These are phyloP conservation scores for Lagopus muta DNA, from an alignment of 2,113 vertebrate genomes.

Conservation along the genomic window DNA sequence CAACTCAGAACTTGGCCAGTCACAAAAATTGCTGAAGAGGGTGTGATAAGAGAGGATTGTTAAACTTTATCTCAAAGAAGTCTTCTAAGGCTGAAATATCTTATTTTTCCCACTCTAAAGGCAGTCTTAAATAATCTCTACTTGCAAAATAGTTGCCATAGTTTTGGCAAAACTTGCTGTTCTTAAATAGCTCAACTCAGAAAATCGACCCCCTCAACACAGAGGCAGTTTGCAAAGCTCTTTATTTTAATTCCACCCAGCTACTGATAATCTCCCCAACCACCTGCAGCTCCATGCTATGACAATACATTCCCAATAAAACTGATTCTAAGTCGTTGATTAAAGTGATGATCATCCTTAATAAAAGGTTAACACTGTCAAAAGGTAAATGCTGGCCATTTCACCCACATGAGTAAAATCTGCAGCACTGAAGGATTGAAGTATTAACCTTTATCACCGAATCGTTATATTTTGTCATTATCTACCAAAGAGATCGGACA, in stretches of 20 bases:
- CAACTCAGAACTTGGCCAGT: slow-evolving; percentile 42
- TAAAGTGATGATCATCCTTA: neutral
- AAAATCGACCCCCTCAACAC: slow-evolving; percentile 10
- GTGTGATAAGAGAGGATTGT: neutral
- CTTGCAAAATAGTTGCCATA: neutral
- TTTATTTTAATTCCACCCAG: slow-evolving; percentile 21
- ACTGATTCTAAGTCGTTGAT: neutral
- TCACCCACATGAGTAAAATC: neutral
- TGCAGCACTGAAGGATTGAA: neutral
- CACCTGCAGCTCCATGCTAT: neutral
- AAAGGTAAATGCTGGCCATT: neutral
- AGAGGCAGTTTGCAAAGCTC: slow-evolving; percentile 44
- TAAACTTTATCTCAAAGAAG: neutral
- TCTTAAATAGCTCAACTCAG: neutral
- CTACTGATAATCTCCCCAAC: neutral
- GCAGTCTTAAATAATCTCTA: neutral
- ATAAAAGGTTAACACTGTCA: neutral
- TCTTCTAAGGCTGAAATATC: neutral
- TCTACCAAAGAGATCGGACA: neutral
- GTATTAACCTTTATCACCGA: neutral
- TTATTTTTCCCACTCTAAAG: neutral
- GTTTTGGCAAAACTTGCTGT: neutral
- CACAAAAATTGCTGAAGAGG: slow-evolving; percentile 41
- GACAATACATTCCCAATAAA: neutral
- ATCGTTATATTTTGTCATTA: neutral